These are phyloP conservation scores for Phortica magna DNA, from an alignment of 2,888 invertebrate genomes.

Conservation along the genomic window DNA sequence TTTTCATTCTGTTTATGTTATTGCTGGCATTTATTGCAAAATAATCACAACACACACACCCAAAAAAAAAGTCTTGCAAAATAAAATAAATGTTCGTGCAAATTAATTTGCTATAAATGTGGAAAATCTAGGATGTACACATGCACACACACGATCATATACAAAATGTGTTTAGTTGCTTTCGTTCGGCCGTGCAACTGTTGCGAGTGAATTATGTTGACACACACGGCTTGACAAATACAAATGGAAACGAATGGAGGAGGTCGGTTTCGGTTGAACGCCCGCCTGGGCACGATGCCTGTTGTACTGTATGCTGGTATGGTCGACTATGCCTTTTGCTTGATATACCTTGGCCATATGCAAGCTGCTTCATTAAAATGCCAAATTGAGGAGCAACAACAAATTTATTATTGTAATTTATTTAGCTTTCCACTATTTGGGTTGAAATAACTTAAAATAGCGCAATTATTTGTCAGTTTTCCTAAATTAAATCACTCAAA, in stretches of 20 bases:
- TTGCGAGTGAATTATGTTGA: constrained; percentile 64
- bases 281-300: constrained; percentile 41
- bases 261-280: constrained; percentile 47
- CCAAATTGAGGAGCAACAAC: constrained; percentile 36
- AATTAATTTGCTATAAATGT: constrained; percentile 70
- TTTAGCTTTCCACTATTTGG: constrained; percentile 44
- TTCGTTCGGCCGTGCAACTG: constrained; percentile 3
- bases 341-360: constrained; percentile 26
- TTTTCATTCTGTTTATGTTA: background rate
- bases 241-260: constrained; percentile 70
- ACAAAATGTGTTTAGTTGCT: background rate
- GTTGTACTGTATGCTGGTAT: constrained; percentile 45
- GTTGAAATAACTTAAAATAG: constrained; percentile 22
- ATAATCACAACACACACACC: constrained; percentile 48
- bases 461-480: constrained; percentile 38
- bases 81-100: constrained; percentile 53
- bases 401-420: constrained; percentile 58
- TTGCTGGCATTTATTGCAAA: constrained; percentile 53
- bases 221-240: constrained; percentile 62
- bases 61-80: constrained; percentile 34
- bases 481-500: constrained; percentile 66
- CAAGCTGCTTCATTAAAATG: constrained; percentile 27
- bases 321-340: constrained; percentile 8
- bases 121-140: constrained; percentile 56
- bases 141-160: constrained; percentile 54